Conservation (phyloP, 1,140 invertebrate species). For the Brachionus sp. region DNA sequence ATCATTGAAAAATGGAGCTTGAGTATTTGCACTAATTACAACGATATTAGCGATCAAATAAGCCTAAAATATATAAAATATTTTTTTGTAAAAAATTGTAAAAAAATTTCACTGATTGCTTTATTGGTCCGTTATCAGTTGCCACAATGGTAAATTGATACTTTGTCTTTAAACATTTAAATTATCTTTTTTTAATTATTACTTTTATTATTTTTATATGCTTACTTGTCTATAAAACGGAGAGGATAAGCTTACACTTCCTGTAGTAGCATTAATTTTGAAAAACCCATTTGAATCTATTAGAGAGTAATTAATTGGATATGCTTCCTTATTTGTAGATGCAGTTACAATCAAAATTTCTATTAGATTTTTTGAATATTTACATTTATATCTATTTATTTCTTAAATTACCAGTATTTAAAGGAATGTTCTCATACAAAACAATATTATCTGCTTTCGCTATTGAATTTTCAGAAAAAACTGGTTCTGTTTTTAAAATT, state of each 20-base stretch:
- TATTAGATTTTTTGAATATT: neutral
- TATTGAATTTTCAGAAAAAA: slow-evolving; percentile 9
- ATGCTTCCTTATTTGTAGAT: neutral
- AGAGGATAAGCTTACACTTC: neutral
- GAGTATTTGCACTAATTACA: neutral
- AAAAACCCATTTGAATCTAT: slow-evolving; percentile 13
- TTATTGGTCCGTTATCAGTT: neutral
- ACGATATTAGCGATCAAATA: neutral
- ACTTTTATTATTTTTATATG: neutral
- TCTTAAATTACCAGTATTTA: slow-evolving; percentile 9
- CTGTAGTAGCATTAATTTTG: neutral
- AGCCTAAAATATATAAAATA: slow-evolving; percentile 19
- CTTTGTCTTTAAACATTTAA: slow-evolving; percentile 17
- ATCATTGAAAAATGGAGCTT: slow-evolving; percentile 1
- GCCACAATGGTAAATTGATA: slow-evolving; percentile 32
- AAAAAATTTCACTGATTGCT: slow-evolving; percentile 19
- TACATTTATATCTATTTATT: neutral
- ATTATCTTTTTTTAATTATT: neutral
- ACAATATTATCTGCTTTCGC: slow-evolving; percentile 25
- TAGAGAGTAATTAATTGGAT: neutral
- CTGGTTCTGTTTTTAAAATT: neutral
- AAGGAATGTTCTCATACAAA: slow-evolving; percentile 19
- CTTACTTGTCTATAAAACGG: neutral
- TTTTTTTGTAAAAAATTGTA: neutral
- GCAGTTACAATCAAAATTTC: slow-evolving; percentile 8